Evolutionary conservation across 2,797 vertebrate species (phyloP), one percentile per base, ranked within the genome.

Genomic region (Myotis findleyi): DNA sequence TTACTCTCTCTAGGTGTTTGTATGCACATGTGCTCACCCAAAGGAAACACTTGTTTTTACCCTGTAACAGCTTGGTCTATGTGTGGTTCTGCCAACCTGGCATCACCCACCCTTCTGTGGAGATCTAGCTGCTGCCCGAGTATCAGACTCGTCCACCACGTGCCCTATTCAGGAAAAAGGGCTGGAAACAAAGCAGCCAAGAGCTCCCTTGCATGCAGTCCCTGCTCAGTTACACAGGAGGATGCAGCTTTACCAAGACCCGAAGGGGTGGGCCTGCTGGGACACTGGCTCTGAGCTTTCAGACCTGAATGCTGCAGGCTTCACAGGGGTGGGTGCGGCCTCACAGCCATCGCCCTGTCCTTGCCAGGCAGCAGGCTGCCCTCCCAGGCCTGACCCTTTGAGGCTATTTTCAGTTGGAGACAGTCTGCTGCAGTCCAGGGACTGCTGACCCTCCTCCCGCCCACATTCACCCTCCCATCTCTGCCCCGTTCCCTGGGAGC

Each of bases 11-110:
- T 5, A 8, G 1, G 18, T 53, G 27, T 79, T 30, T 41, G 23
- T 47, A 25, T 6, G 0, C 11, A 17, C 0, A 1, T 4, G 6
- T 2, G 0, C 5, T 73, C 66, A 27, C 36, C 16, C 14, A 11
- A 51, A 88, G 38, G 11, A 64, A 18, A 59, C 2, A n/a, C 25
- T 13, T 0, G 1, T 2, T 1, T 38, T 47, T n/a, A 44, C 12
- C 10, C 13, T 3, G 0, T 5, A 44, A n/a, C 8, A n/a, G 57
- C 23, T 27, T 7, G 5, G n/a, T 55, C 80, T 41, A 13, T 3
- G 9, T 27, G 11, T 17, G 0, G 10, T 6, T 73, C 47, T 47
- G 62, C 53, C 8, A 5, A 16, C 41, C 10, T 4, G 6, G 14
- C 38, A 55, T 81, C 36, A 8, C 27, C 38, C 20, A 6, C 38